Percentiles rank a stretch among this genome's conserved stretches.
Evolutionary conservation across 2,797 vertebrate species (phyloP).

Genomic region (Xerus rutilus): DNA sequence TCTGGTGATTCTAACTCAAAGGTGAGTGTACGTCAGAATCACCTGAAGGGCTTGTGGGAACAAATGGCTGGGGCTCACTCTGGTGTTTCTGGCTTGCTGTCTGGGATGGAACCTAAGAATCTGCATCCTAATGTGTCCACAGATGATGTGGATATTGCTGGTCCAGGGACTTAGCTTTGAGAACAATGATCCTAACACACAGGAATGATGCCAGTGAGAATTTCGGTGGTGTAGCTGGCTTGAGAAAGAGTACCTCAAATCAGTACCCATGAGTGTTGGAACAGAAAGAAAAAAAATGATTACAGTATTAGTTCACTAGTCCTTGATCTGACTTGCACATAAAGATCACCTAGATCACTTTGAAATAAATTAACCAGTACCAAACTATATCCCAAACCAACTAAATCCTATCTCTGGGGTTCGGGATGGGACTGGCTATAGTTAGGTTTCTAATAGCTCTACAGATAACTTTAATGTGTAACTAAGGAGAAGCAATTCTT

Average conservation of each 20-base stretch:
- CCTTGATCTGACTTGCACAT: neutral
- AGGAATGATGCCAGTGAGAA: neutral
- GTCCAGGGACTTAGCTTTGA: neutral
- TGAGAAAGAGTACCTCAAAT: neutral
- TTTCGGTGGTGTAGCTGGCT: neutral
- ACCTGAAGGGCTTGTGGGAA: neutral
- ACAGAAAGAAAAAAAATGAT: neutral
- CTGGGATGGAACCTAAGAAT: neutral
- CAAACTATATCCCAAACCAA: conserved; percentile 3
- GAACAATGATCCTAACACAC: neutral
- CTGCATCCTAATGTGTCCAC: neutral
- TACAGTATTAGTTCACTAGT: neutral
- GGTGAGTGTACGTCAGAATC: neutral
- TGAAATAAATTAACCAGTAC: conserved; percentile 31
- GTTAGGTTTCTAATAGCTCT: neutral
- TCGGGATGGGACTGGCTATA: neutral
- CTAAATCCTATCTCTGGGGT: neutral
- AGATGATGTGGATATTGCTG: neutral
- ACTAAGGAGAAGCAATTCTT: neutral
- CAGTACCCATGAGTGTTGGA: neutral
- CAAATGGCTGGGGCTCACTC: neutral
- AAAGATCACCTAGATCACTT: conserved; percentile 20
- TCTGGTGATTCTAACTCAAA: neutral
- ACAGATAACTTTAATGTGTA: neutral
- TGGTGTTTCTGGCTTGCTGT: neutral